Evolutionary conservation across 2,113 vertebrate genomes (phyloP).

Genomic region (Herpetotheres cachinnans): DNA sequence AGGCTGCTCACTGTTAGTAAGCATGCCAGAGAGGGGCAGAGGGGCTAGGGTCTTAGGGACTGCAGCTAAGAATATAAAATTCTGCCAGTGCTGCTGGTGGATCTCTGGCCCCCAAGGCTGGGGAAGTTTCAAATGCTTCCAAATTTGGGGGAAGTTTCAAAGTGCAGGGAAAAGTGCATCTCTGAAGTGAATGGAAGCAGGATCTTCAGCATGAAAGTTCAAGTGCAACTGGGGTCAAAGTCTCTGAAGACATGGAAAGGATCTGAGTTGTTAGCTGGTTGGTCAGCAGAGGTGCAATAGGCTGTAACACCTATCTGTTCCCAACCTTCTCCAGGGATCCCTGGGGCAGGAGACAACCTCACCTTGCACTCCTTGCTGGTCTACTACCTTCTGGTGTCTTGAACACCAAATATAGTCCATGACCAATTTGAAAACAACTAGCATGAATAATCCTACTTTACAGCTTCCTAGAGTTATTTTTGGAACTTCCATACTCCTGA

Average conservation of each 20-base stretch:
- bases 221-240: not conserved
- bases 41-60: not conserved
- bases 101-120: not conserved
- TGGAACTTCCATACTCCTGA: not conserved
- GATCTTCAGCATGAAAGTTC: not conserved
- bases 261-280: not conserved
- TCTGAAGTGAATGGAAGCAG: not conserved
- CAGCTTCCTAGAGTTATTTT: not conserved
- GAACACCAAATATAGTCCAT: not conserved
- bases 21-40: accelerated
- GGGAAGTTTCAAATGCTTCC: not conserved
- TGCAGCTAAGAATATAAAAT: not conserved
- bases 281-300: not conserved
- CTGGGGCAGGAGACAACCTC: not conserved
- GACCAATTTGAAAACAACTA: not conserved
- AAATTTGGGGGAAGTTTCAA: not conserved
- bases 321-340: not conserved
- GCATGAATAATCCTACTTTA: not conserved
- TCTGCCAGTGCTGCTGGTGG: not conserved
- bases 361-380: not conserved
- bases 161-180: not conserved
- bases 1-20: not conserved
- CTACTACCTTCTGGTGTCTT: not conserved
- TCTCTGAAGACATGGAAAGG: not conserved
- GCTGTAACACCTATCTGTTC: not conserved